Evolutionary conservation across 2,113 vertebrate genomes (phyloP).

Genomic region (Hylia prasina): DNA sequence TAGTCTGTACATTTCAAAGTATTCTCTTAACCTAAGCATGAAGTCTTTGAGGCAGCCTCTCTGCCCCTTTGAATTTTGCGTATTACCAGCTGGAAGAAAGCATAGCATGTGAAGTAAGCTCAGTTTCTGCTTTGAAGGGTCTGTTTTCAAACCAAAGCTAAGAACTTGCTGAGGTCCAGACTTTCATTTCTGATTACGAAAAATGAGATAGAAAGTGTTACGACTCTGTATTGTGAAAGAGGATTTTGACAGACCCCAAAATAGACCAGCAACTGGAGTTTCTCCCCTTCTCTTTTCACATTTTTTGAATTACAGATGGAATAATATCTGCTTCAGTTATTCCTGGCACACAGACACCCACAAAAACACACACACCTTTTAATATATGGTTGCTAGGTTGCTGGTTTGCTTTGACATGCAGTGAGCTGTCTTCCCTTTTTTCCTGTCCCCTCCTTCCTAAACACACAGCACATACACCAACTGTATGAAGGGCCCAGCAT

Average conservation of each 20-base stretch:
- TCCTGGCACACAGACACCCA: slow-evolving; percentile 70
- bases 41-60: background rate
- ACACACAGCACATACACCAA: background rate
- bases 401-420: slow-evolving; percentile 42
- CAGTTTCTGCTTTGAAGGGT: background rate
- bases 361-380: slow-evolving; percentile 64
- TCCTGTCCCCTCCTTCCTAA: background rate
- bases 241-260: slow-evolving; percentile 57
- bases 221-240: slow-evolving; percentile 27
- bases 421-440: slow-evolving; percentile 34
- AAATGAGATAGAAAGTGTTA: slow-evolving; percentile 13
- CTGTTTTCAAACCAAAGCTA: background rate
- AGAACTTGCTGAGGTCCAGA: background rate
- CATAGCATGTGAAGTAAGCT: background rate
- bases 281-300: slow-evolving; percentile 48
- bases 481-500: background rate
- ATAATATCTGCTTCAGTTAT: slow-evolving; percentile 67
- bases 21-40: background rate
- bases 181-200: background rate
- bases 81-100: background rate
- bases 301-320: slow-evolving; percentile 66
- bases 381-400: slow-evolving; percentile 70
- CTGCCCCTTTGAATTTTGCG: background rate
- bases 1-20: background rate
- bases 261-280: slow-evolving; percentile 53